Conservation (phyloP, 2,797 vertebrate genomes). For the Peromyscus eremicus region DNA sequence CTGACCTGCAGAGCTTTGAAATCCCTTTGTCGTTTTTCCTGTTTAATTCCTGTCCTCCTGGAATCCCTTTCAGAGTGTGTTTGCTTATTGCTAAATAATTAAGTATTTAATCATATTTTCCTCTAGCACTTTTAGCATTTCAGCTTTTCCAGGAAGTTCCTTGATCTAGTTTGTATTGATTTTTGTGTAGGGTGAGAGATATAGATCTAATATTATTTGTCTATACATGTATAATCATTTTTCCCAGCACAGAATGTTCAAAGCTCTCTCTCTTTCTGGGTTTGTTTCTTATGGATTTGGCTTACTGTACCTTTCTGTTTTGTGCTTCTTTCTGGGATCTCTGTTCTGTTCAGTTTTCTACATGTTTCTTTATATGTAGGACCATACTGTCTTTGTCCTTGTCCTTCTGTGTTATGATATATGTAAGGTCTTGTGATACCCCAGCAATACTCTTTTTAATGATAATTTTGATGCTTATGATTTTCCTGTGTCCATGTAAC, state of each 20-base stretch:
- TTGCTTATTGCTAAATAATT: neutral
- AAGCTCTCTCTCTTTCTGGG: neutral
- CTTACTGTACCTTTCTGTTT: too few species aligned
- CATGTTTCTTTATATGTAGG: neutral
- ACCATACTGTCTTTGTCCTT: neutral
- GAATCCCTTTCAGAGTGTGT: neutral
- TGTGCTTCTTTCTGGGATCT: neutral
- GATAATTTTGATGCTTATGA: neutral
- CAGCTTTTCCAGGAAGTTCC: neutral
- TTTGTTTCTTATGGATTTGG: too few species aligned
- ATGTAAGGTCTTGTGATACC: neutral
- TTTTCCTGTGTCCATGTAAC: neutral
- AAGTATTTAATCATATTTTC: neutral
- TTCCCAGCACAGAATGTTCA: neutral
- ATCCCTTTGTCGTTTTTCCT: neutral
- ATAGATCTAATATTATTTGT: neutral
- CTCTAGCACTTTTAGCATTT: neutral
- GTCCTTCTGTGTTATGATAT: neutral
- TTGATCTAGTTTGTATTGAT: neutral
- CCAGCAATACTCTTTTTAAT: neutral
- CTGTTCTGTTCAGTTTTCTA: neutral
- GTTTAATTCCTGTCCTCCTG: neutral
- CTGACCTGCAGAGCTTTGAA: neutral
- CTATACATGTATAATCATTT: neutral
- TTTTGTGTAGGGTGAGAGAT: neutral